Conservation (phyloP, 2,797 vertebrate species). For the Cuniculus paca region DNA sequence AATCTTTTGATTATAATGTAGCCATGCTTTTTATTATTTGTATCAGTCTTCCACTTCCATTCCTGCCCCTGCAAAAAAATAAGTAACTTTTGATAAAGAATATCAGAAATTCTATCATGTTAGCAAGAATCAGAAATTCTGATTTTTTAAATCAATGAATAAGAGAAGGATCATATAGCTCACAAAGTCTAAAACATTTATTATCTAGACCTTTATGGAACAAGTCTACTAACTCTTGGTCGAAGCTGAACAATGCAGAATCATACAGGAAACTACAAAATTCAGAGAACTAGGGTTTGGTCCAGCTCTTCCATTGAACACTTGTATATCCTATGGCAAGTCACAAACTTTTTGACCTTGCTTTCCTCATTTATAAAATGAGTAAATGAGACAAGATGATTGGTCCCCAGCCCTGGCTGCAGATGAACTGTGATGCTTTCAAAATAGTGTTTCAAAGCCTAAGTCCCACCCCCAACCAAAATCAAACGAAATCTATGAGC, state of each 20-base stretch:
- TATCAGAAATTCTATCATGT: not conserved
- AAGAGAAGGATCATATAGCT: not conserved
- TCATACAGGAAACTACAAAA: not conserved
- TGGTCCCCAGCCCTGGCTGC: not conserved
- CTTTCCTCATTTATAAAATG: conserved; percentile 20
- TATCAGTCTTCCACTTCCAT: not conserved
- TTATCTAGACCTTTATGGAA: not conserved
- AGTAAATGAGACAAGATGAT: not conserved
- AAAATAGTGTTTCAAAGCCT: not conserved
- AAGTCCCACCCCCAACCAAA: not conserved
- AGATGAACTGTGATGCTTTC: conserved; percentile 22
- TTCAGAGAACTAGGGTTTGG: not conserved
- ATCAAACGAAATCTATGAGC: not conserved
- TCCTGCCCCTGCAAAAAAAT: not conserved
- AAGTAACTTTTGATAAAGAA: not conserved
- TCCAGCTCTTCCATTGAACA: not conserved
- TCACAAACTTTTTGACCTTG: not conserved
- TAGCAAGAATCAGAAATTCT: conserved; percentile 32
- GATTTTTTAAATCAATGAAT: conserved; percentile 10
- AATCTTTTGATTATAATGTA: not conserved
- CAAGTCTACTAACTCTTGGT: conserved; percentile 15
- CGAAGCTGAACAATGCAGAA: not conserved
- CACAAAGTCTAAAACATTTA: conserved; percentile 50
- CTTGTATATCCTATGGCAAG: not conserved
- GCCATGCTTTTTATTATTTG: not conserved